Base-by-base conservation (phyloP, 2,888 invertebrate genomes). In the Pyrochroa serraticornis region DNA sequence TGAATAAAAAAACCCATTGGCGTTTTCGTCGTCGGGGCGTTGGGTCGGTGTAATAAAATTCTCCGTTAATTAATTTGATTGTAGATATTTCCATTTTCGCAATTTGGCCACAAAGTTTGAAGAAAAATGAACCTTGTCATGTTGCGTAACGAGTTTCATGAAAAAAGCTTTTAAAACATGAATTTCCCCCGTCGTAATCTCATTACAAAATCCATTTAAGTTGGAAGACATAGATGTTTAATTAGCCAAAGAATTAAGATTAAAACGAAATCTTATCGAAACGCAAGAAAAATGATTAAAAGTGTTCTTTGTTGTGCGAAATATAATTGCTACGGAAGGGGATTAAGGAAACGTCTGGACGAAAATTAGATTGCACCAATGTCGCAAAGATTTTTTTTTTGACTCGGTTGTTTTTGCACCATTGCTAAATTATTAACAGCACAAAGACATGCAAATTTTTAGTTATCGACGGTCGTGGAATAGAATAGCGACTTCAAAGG, bases 171-270 rank as follows among this genome's bases (percentile, higher is more conserved):
- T 66, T 68, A 66, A 65, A 69, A 70, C 67, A 67, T 66, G 63
- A 67, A 66, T 60, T 64, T 61, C 58, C 49, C n/a, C 39, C 48
- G 7, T 39, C 50, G 64, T 72, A 72, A 73, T 73, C 71, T 68
- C 58, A 69, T 72, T 73, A 71, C 62, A 56, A 61, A 68, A 71
- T 70, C 68, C 71, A 68, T 69, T 70, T 69, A 71, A 72, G 70
- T 72, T 72, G 60, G 65, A 62, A 67, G 69, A 66, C 70, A 69
- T 68, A 65, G 72, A 71, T 71, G 73, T 71, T 71, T 73, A 73
- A 73, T 73, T 73, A 71, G 70, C 68, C 61, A 65, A 60, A 61
- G 72, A 70, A 72, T 73, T 71, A 71, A 70, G 64, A 67, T 66
- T 68, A 67, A 69, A 70, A 64, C 62, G 68, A 70, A 70, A 71